Base-by-base conservation (phyloP, 2,113 vertebrate species). In the Accipiter cooperii region DNA sequence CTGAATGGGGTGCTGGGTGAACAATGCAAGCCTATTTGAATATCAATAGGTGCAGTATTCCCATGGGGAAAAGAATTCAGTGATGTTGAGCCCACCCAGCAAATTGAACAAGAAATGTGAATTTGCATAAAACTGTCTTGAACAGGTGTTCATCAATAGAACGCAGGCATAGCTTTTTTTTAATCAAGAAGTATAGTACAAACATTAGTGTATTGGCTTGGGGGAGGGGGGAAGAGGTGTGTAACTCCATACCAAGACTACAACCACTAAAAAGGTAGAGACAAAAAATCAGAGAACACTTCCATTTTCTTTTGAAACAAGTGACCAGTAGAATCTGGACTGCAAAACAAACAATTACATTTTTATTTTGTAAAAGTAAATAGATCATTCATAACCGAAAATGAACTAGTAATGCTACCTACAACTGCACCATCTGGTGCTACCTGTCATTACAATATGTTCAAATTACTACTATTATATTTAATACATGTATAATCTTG, bases 121-220 rank as follows among this genome's bases (percentile, higher is more conserved):
- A 93, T 97, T 91, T 95, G 63, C 88, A 86, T 93, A 88, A 85
- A 87, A 95, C 85, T 76, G 20, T 77, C 73, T 84, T 54, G 84
- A 96, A 64, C 80, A 96, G 86, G 89, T 87, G 92, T 88, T 97
- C 89, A 69, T 90, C 93, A 83, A n/a, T 21, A 80, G 49, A 93
- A 63, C 65, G 58, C 3, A 44, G 5, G 47, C 84, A 46, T 9
- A 91, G 61, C 12, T 36, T 65, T 81, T 40, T 61, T 78, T 92
- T 65, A 94, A 87, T 87, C 58, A 91, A 79, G 47, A 84, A 58
- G 19, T 84, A 34, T 28, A 86, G 75, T 90, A 66, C 58, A 86
- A 84, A 84, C 31, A 57, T 64, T 34, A 38, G 21, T 91, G 78
- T 68, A 79, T 40, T 82, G 58, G 13, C 54, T 55, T 58, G 13